Evolutionary conservation across 2,888 invertebrate genomes (phyloP).

Genomic region (Enchytraeus crypticus): DNA sequence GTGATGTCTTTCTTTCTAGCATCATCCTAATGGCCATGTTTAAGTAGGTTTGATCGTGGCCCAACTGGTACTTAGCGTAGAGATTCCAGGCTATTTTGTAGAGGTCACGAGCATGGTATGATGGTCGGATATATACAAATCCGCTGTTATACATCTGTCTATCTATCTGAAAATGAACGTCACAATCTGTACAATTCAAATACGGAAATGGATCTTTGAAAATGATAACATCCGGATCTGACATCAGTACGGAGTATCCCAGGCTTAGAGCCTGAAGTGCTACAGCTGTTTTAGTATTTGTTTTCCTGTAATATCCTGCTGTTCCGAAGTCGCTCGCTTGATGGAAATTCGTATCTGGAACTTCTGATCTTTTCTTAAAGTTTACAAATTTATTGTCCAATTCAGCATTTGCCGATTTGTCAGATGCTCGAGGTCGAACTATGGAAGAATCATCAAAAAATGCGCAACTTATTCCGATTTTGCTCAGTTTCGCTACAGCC

Average conservation of each 20-base stretch:
- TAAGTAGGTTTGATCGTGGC: slow-evolving; percentile 22
- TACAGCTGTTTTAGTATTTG: slow-evolving; percentile 24
- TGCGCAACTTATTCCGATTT: not conserved
- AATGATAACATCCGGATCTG: slow-evolving; percentile 23
- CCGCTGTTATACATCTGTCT: slow-evolving; percentile 22
- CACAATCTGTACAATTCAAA: slow-evolving; percentile 21
- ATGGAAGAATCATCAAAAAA: not conserved
- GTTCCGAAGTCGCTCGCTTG: slow-evolving; percentile 16
- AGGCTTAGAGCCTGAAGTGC: slow-evolving; percentile 18
- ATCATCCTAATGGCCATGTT: slow-evolving; percentile 16
- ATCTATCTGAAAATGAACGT: slow-evolving; percentile 24
- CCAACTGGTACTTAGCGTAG: slow-evolving; percentile 15
- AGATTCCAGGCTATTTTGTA: slow-evolving; percentile 19
- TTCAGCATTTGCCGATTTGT: no score
- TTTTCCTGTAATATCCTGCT: slow-evolving; percentile 15
- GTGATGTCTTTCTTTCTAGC: not conserved
- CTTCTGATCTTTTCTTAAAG: no score
- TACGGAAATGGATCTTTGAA: slow-evolving; percentile 23
- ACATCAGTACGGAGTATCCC: slow-evolving; percentile 16
- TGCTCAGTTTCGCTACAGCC: not conserved
- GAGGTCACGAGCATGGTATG: slow-evolving; percentile 6
- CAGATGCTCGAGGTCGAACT: no score
- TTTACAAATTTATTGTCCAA: no score
- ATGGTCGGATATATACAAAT: slow-evolving; percentile 19
- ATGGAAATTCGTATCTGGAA: not conserved